These are phyloP conservation scores for Nymphalis urticae DNA, from an alignment of 2,888 invertebrate species.

Conservation along the genomic window DNA sequence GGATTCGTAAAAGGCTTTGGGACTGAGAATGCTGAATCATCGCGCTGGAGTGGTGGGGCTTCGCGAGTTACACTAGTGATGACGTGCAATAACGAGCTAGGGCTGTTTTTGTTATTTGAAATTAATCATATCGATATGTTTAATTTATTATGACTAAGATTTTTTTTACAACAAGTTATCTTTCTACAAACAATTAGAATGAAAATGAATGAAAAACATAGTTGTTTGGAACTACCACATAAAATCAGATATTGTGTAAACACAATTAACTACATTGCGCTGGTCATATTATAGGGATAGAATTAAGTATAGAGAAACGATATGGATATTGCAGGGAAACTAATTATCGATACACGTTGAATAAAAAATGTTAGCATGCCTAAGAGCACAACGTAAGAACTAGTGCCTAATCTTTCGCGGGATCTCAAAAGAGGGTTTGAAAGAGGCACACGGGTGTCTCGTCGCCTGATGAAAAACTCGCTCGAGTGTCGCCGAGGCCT, in stretches of 20 bases:
- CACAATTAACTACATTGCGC: too few relatives aligned
- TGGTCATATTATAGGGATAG: too few relatives aligned
- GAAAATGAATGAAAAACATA: too few relatives aligned
- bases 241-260: too few relatives aligned
- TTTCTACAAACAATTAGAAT: not conserved
- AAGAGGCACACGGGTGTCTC: slow-evolving; percentile 67
- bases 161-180: not conserved
- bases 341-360: not conserved
- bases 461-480: slow-evolving; percentile 71
- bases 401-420: slow-evolving; percentile 79
- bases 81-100: slow-evolving; percentile 74
- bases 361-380: slow-evolving; percentile 45
- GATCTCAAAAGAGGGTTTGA: slow-evolving; percentile 77
- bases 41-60: slow-evolving; percentile 62
- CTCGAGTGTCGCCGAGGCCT: slow-evolving; percentile 70
- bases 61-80: slow-evolving; percentile 61
- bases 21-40: slow-evolving; percentile 79
- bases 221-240: too few relatives aligned
- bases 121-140: slow-evolving; percentile 1
- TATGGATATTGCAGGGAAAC: too few relatives aligned
- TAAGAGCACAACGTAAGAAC: slow-evolving; percentile 65
- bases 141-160: not conserved
- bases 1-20: slow-evolving; percentile 76
- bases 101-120: slow-evolving; percentile 27
- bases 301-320: too few relatives aligned